Evolutionary conservation across 2,888 invertebrate genomes (phyloP).

Genomic region (Nesidiocoris tenuis): DNA sequence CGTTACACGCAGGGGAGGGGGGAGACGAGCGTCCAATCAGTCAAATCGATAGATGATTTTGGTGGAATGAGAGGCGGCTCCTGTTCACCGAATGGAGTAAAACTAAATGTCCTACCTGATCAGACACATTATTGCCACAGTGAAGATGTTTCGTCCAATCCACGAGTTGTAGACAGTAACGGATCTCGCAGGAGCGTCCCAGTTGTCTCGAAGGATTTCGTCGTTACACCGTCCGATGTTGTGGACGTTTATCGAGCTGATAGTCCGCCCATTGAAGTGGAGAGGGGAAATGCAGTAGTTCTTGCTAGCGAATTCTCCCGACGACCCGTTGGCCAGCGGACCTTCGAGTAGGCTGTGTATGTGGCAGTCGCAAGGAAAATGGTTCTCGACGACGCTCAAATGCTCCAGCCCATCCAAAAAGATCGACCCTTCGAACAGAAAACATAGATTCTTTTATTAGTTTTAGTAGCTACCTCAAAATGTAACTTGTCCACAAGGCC

Average conservation of each 20-base stretch:
- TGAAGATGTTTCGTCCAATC: neutral
- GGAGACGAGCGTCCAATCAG: too few species aligned
- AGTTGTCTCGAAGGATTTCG: slow-evolving; percentile 66
- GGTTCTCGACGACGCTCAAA: slow-evolving; percentile 73
- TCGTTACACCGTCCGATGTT: slow-evolving; percentile 68
- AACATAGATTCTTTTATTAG: too few species aligned
- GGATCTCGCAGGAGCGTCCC: slow-evolving; percentile 52
- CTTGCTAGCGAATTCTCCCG: slow-evolving; percentile 65
- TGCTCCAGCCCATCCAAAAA: slow-evolving; percentile 70
- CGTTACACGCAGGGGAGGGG: too few species aligned
- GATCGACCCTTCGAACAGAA: slow-evolving; percentile 60
- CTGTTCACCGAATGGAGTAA: neutral
- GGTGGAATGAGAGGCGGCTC: neutral
- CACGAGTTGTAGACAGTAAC: neutral
- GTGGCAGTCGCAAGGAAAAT: slow-evolving; percentile 85
- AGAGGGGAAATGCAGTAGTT: slow-evolving; percentile 85
- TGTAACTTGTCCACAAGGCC: too few species aligned
- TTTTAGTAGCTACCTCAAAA: too few species aligned
- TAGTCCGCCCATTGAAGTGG: slow-evolving; percentile 73
- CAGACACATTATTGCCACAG: neutral
- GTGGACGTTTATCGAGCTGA: slow-evolving; percentile 68
- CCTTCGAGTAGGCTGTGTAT: slow-evolving; percentile 74
- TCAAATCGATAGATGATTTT: too few species aligned
- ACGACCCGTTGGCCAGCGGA: slow-evolving; percentile 64
- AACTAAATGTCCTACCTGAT: neutral